A percentile compares a stretch with the other conserved stretches of the same genome.
Conservation (phyloP, 2,113 vertebrate species). For the human (Homo sapiens) region GRCh38 chr13:75755501-75756000, state of each 20-base stretch:
- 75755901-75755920: not conserved
- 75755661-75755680: not conserved
- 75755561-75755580: not conserved
- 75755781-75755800: not conserved
- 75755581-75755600: not conserved
- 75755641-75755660: not conserved
- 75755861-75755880: not conserved
- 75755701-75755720: not conserved
- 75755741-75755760: not conserved
- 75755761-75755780: not conserved
- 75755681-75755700: not conserved
- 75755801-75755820: not conserved
- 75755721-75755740: not conserved
- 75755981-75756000: constrained; percentile 13
- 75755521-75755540: not conserved
- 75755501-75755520: not conserved
- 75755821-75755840: not conserved
- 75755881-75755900: not conserved
- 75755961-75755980: not conserved
- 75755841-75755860: not conserved
- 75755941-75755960: not conserved
- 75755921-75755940: not conserved
- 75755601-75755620: not conserved
- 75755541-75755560: not conserved
- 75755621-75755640: not conserved